Evolutionary conservation across 2,888 invertebrate species (phyloP).

Genomic region (Eumerus sabulonum): DNA sequence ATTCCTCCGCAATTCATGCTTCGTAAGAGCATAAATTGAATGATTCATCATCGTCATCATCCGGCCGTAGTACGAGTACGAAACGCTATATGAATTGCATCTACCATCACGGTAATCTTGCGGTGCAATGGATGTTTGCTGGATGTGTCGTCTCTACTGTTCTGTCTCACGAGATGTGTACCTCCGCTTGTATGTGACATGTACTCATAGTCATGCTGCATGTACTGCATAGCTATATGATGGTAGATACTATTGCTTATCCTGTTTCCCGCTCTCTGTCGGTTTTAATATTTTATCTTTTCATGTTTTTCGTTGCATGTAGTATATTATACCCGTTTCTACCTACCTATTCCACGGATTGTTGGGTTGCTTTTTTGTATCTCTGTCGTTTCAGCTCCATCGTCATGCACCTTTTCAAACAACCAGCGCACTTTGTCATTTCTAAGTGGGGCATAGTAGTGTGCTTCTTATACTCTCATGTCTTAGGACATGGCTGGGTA

Average conservation of each 20-base stretch:
- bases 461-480: constrained; percentile 6
- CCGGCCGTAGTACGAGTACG: too few species aligned
- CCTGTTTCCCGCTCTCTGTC: background rate
- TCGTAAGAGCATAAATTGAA: constrained; percentile 53
- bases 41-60: constrained; percentile 41
- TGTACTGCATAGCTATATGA: too few species aligned
- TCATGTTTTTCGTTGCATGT: constrained; percentile 18
- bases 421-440: constrained; percentile 55
- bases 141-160: constrained; percentile 6
- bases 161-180: too few species aligned
- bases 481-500: too few species aligned
- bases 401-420: constrained; percentile 29
- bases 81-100: too few species aligned
- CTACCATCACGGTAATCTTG: background rate
- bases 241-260: background rate
- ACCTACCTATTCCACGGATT: too few species aligned
- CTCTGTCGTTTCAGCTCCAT: too few species aligned
- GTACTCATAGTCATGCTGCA: too few species aligned
- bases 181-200: too few species aligned
- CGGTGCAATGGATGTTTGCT: constrained; percentile 5
- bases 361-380: too few species aligned
- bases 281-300: constrained; percentile 13
- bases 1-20: constrained; percentile 16
- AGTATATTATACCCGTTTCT: too few species aligned
- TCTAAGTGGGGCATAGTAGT: constrained; percentile 51